Evolutionary conservation across 1,140 invertebrate genomes (phyloP).

Genomic region (Luehdorfia chinensis): DNA sequence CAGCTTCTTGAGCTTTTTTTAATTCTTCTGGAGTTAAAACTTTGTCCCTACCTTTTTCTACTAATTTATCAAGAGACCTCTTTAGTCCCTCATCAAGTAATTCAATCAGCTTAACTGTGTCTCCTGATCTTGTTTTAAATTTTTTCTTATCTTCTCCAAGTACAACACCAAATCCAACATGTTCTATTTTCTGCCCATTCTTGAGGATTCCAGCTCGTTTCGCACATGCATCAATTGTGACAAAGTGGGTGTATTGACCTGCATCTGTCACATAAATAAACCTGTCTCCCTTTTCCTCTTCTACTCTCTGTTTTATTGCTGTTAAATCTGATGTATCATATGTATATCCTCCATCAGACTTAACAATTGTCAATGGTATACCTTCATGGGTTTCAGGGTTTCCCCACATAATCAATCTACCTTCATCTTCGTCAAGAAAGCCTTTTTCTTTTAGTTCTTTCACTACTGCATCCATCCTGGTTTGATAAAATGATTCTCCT

Average conservation of each 20-base stretch:
- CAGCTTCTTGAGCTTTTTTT: conserved; percentile 89
- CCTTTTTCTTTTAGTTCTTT: conserved; percentile 86
- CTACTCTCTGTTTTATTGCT: conserved; percentile 90
- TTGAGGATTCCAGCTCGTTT: conserved; percentile 83
- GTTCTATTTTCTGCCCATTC: conserved; percentile 85
- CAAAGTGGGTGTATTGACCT: conserved; percentile 95
- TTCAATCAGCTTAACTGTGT: conserved; percentile 93
- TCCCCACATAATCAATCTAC: conserved; percentile 95
- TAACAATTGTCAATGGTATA: conserved; percentile 96
- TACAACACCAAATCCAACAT: conserved; percentile 97
- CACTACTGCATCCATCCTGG: conserved; percentile 91
- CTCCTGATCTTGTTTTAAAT: conserved; percentile 98
- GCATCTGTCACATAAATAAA: conserved; percentile 97
- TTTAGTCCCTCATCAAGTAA: conserved; percentile 97
- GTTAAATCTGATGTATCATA: conserved; percentile 99
- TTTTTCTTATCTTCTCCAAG: conserved; percentile 99
- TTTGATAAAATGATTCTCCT: conserved; percentile 99
- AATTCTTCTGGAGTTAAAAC: conserved; percentile 91
- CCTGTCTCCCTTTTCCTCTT: conserved; percentile 94
- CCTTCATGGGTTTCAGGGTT: conserved; percentile 73
- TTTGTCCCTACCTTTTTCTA: conserved; percentile 94
- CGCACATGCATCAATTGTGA: conserved; percentile 85
- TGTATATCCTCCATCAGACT: conserved; percentile 98
- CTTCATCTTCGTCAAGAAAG: conserved; percentile 92
- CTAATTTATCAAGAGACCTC: conserved; percentile 89